Percentiles rank a stretch among this genome's conserved stretches.
Evolutionary conservation across 2,888 invertebrate species (phyloP).

Genomic region (Eremobia ochroleuca): DNA sequence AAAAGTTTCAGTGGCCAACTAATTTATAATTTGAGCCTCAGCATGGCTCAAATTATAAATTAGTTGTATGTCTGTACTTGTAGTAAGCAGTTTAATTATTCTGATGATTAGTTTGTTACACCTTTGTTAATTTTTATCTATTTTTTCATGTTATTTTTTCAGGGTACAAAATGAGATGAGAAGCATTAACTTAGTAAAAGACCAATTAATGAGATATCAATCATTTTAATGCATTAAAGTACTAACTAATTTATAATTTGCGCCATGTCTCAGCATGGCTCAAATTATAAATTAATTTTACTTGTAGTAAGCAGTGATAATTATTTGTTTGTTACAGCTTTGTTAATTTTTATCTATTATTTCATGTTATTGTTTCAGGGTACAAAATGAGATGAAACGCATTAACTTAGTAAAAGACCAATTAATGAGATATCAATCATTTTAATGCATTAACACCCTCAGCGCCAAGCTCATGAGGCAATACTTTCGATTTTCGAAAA

Average conservation of each 20-base stretch:
- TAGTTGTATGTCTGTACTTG: not conserved
- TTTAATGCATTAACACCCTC: conserved; percentile 14
- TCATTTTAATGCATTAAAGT: conserved; percentile 11
- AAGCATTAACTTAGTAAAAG: conserved; percentile 1
- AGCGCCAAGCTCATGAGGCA: too few species aligned
- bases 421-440: conserved; percentile 2
- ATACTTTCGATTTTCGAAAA: too few species aligned
- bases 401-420: conserved; percentile 1
- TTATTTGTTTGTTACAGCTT: not conserved
- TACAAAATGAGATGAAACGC: conserved; percentile 27
- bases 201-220: not conserved
- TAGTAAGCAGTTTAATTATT: not conserved
- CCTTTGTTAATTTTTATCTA: not conserved
- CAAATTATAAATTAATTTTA: not conserved
- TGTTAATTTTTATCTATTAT: not conserved
- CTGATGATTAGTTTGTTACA: not conserved
- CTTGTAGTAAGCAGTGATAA: not conserved
- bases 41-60: not conserved
- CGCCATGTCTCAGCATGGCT: too few species aligned
- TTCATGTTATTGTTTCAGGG: not conserved
- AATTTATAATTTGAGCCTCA: too few species aligned
- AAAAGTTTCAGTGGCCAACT: not conserved
- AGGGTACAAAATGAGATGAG: conserved; percentile 28
- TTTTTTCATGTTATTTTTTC: not conserved
- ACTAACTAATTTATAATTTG: too few species aligned